Conservation (phyloP, 1,140 invertebrate species). For the Phortica variegata region DNA sequence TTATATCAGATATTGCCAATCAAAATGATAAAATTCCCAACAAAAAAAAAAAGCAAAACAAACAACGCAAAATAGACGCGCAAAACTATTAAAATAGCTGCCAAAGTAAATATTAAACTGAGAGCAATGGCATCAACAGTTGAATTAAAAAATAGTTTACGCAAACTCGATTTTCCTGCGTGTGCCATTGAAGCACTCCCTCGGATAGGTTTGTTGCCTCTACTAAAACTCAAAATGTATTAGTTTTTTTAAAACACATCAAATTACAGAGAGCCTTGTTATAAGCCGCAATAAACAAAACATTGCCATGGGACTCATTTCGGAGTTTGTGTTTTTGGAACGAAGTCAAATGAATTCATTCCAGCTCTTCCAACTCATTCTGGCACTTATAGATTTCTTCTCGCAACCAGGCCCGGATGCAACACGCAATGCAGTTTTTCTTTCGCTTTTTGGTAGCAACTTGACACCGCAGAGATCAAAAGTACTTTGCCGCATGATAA, state of each 20-base stretch:
- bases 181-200: conserved; percentile 66
- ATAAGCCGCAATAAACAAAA: conserved; percentile 49
- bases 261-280: conserved; percentile 35
- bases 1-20: no score
- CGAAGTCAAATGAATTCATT: conserved; percentile 66
- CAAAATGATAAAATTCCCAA: no score
- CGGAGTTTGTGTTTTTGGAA: conserved; percentile 81
- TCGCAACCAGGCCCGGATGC: conserved; percentile 69
- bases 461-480: conserved; percentile 67
- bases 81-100: no score
- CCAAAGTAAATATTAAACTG: no score
- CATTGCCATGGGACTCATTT: conserved; percentile 72
- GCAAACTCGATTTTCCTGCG: conserved; percentile 67
- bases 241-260: neutral
- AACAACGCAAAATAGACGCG: no score
- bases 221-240: neutral
- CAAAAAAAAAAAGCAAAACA: no score
- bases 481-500: conserved; percentile 75
- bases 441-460: conserved; percentile 73
- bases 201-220: conserved; percentile 61
- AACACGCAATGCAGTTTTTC: conserved; percentile 76
- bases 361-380: conserved; percentile 74
- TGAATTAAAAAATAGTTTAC: conserved; percentile 29
- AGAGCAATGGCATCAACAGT: conserved; percentile 23
- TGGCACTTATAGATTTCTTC: conserved; percentile 75